Conservation (phyloP, 2,888 invertebrate species). For the Andrena minutula region DNA sequence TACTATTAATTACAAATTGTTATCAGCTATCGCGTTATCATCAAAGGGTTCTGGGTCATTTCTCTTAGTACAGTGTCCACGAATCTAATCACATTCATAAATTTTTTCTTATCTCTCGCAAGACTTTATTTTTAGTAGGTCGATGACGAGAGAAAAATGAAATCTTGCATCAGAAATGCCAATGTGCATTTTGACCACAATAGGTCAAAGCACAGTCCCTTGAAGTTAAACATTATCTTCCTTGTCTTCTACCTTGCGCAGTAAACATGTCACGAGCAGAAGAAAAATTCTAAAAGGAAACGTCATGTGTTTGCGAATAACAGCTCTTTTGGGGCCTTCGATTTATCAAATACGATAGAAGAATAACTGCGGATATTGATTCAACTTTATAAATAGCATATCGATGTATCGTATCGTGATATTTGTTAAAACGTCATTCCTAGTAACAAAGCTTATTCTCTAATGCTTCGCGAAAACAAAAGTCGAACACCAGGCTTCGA, state of each 20-base stretch:
- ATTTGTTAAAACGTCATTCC: neutral
- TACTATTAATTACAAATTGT: slow-evolving; percentile 46
- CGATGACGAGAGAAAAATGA: slow-evolving; percentile 66
- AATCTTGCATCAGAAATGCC: slow-evolving; percentile 72
- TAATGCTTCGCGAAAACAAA: neutral
- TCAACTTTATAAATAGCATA: slow-evolving; percentile 19
- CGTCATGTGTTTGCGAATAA: neutral
- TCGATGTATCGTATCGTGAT: neutral
- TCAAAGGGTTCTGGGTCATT: slow-evolving; percentile 57
- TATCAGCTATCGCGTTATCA: slow-evolving; percentile 53
- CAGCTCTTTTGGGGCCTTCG: slow-evolving; percentile 10
- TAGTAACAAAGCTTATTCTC: neutral
- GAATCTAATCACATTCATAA: slow-evolving; percentile 58
- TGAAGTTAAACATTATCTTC: slow-evolving; percentile 12
- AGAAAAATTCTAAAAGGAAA: neutral
- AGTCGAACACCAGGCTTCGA: neutral
- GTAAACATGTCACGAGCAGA: neutral
- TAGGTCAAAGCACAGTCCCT: neutral
- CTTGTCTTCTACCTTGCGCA: neutral
- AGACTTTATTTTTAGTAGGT: slow-evolving; percentile 58
- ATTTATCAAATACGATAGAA: slow-evolving; percentile 13
- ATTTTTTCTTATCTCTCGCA: slow-evolving; percentile 50
- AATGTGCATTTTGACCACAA: slow-evolving; percentile 48
- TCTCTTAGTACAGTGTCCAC: slow-evolving; percentile 35
- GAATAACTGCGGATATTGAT: slow-evolving; percentile 6